Percentiles rank a stretch among this genome's conserved stretches.
These are phyloP conservation scores for Heptranchias perlo DNA, from an alignment of 2,113 vertebrate genomes.

Conservation along the genomic window DNA sequence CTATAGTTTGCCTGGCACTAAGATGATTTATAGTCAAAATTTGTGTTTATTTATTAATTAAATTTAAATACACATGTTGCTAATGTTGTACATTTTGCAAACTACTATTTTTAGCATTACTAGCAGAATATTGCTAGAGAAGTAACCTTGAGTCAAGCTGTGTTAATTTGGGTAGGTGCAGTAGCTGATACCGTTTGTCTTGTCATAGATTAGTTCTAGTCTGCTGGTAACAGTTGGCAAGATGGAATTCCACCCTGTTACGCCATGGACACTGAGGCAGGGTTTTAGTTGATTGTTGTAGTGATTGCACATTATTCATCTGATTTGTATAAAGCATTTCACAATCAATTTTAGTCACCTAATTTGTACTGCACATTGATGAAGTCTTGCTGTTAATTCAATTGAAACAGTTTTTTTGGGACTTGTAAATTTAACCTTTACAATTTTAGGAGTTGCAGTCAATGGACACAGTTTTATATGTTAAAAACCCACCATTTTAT, in stretches of 20 bases:
- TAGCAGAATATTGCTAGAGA: neutral
- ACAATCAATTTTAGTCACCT: neutral
- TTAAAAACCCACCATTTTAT: neutral
- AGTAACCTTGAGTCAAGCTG: neutral
- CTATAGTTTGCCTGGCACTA: neutral
- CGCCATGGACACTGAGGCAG: neutral
- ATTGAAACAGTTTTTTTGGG: neutral
- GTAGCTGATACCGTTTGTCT: neutral
- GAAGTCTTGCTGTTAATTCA: constrained; percentile 1
- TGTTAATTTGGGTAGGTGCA: constrained; percentile 25
- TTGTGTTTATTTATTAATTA: neutral
- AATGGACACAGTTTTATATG: neutral
- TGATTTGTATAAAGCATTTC: constrained; percentile 6
- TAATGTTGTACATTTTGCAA: neutral
- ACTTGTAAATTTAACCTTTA: neutral
- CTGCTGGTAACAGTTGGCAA: neutral
- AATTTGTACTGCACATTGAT: neutral
- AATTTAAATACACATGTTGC: neutral
- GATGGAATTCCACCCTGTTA: neutral
- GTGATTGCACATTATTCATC: constrained; percentile 27
- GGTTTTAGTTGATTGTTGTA: constrained; percentile 3
- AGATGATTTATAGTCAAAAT: constrained; percentile 7
- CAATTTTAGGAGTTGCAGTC: neutral
- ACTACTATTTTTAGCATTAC: neutral
- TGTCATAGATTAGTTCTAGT: neutral